These are phyloP conservation scores for Antechinus flavipes DNA, from an alignment of 2,113 vertebrate genomes.

Conservation along the genomic window DNA sequence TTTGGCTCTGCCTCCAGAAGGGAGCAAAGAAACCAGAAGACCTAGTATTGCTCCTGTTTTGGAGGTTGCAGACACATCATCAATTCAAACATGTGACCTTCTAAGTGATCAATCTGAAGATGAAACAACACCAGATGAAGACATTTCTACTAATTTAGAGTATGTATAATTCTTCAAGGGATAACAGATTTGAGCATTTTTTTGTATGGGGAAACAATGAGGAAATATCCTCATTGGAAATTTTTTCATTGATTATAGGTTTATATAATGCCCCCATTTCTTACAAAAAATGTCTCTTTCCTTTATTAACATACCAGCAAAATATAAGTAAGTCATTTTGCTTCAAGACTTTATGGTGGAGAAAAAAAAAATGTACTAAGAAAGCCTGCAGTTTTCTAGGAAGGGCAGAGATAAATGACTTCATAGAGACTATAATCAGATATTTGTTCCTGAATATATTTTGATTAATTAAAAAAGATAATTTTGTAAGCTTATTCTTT, in stretches of 20 bases:
- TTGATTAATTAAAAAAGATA: not conserved
- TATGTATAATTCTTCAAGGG: constrained; percentile 68
- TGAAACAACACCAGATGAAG: constrained; percentile 86
- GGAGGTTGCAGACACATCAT: constrained; percentile 87
- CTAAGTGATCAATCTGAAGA: constrained; percentile 90
- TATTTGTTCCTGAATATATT: not conserved
- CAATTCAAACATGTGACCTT: constrained; percentile 87
- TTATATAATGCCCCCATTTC: not conserved
- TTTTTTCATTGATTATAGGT: not conserved
- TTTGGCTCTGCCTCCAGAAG: constrained; percentile 84
- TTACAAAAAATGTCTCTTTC: not conserved
- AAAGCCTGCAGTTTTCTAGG: not conserved
- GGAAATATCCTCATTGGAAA: not conserved
- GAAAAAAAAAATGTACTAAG: not conserved
- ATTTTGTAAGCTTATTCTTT: not conserved
- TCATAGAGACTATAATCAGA: not conserved
- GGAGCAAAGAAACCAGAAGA: constrained; percentile 81
- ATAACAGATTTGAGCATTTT: not conserved
- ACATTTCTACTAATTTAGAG: constrained; percentile 85
- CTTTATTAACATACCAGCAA: not conserved
- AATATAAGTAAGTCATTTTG: not conserved
- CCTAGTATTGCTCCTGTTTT: constrained; percentile 89
- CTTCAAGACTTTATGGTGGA: not conserved
- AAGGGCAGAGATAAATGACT: not conserved
- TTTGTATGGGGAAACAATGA: not conserved